Evolutionary conservation across 2,113 vertebrate species (phyloP), one percentile per base, ranked within the genome.

Genomic region (Pachyramphus minor): DNA sequence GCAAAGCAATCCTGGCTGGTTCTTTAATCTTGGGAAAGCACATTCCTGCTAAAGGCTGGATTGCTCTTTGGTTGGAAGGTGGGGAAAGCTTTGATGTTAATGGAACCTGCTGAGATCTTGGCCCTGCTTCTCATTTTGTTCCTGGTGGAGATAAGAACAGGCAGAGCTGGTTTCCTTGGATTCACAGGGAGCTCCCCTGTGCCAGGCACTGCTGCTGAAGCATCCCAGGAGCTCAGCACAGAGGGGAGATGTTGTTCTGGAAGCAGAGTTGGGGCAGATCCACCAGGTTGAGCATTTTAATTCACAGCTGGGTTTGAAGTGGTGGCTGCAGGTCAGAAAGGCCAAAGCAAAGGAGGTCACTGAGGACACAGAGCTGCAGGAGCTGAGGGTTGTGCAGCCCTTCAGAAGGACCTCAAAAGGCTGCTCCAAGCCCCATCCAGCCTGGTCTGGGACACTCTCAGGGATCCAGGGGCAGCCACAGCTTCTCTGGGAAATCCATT

Each of bases 241-340:
- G 30, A 66, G 30, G 7, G n/a, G 33, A 44, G 72, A 14, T 21
- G 3, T 31, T 52, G n/a, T 37, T 50, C 60, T 17, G 66, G 53
- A 66, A n/a, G 71, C 12, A 33, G 58, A 71, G 30, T 25, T n/a
- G 47, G 9, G 35, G 31, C 49, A 31, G 53, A 47, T 68, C 14
- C 6, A 5, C 5, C 1, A 0, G 6, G 19, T 30, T 37, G 7
- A 23, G 39, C 1, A 5, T 55, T 67, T 45, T 14, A 1, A 18
- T 33, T 74, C 62, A n/a, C 28, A 21, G 55, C 39, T 28, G 59
- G 33, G 7, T 44, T 74, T 53, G 11, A 15, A 17, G 3, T 1
- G 17, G 0, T 4, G 50, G 24, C 8, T 16, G 62, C 24, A 11
- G 20, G 8, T 20, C 22, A 5, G 5, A 12, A 8, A 24, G n/a